Evolutionary conservation across 2,797 vertebrate species (phyloP).

Genomic region (Tiaroga cobitis): DNA sequence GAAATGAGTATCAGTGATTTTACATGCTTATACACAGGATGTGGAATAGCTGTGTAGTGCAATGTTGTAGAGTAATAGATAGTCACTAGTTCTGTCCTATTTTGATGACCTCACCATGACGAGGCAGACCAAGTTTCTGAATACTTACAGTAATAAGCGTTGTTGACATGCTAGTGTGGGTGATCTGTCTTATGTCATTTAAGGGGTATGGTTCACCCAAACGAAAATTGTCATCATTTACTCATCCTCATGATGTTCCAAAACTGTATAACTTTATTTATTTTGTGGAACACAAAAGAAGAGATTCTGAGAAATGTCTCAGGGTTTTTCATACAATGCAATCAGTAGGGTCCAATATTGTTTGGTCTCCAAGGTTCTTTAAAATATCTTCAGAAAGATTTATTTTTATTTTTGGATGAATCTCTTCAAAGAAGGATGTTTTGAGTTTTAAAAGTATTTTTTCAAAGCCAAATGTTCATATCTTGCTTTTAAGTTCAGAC

Average conservation of each 20-base stretch:
- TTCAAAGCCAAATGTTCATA: background rate
- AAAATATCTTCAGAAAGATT: background rate
- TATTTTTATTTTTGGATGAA: background rate
- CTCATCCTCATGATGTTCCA: background rate
- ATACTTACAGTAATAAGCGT: background rate
- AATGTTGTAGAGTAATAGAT: background rate
- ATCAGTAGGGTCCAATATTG: background rate
- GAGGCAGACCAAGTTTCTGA: background rate
- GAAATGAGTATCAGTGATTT: background rate
- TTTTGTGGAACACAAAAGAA: background rate
- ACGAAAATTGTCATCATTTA: background rate
- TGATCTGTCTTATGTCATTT: background rate
- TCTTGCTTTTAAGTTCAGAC: background rate
- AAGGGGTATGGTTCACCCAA: background rate
- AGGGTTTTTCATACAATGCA: background rate
- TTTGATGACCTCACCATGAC: background rate
- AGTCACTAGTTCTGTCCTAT: background rate
- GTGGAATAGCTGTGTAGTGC: background rate
- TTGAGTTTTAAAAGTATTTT: background rate
- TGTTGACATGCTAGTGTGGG: background rate
- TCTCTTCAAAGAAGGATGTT: background rate
- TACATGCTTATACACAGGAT: background rate
- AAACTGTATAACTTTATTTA: background rate
- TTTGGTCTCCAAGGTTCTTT: background rate
- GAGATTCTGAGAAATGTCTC: background rate